phyloP scores from a whole-genome alignment of 2,113 vertebrate species.

The Chaetorhynchus papuensis region DNA sequence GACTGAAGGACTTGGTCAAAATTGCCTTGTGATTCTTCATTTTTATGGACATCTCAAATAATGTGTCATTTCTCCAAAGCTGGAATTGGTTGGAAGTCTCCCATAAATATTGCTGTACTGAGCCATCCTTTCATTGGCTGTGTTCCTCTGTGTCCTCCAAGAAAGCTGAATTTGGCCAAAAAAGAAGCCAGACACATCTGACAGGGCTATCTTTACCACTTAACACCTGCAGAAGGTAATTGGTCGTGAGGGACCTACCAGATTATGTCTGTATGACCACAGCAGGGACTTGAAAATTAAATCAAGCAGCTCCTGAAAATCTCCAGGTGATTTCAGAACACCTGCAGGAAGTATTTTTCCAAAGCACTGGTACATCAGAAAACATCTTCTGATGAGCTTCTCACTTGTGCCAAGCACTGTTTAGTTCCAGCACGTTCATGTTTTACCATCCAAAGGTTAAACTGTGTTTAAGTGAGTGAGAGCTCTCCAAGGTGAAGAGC shows the following conservation, averaged over 20 bases:
- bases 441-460: not conserved
- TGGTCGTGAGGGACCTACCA: not conserved
- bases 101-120: not conserved
- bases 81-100: not conserved
- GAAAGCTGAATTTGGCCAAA: not conserved
- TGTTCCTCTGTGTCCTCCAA: not conserved
- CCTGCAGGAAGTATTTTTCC: conserved; percentile 31
- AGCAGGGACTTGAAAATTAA: conserved; percentile 45
- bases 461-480: not conserved
- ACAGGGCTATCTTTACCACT: not conserved
- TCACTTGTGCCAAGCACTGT: not conserved
- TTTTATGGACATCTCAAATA: not conserved
- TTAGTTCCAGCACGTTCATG: not conserved
- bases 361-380: not conserved
- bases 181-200: not conserved
- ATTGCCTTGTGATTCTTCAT: not conserved
- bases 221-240: conserved; percentile 17
- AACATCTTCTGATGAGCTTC: not conserved
- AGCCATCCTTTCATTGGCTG: not conserved
- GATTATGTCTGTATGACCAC: not conserved
- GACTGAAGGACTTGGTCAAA: not conserved
- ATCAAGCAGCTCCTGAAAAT: conserved; percentile 5
- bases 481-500: not conserved
- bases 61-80: not conserved
- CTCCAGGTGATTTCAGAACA: conserved; percentile 22